phyloP scores from a whole-genome alignment of 2,797 vertebrate genomes.

The Artibeus jamaicensis region DNA sequence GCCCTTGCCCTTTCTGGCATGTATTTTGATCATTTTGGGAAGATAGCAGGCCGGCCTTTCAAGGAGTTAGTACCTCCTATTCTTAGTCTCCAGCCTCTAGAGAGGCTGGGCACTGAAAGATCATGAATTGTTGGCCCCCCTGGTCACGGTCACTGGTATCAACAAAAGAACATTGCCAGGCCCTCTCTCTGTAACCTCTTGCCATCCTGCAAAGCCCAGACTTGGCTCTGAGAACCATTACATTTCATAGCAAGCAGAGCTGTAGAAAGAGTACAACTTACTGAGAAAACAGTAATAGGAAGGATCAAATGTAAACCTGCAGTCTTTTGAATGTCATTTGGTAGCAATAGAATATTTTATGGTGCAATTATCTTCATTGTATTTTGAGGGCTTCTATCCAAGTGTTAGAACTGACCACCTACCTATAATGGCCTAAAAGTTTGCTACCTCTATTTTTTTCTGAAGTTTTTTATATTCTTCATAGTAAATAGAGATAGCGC shows the following conservation, averaged over 20 bases:
- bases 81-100: neutral
- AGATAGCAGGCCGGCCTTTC: neutral
- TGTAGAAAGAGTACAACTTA: neutral
- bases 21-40: neutral
- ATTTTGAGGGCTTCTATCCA: neutral
- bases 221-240: neutral
- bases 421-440: neutral
- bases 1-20: neutral
- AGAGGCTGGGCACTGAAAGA: neutral
- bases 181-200: neutral
- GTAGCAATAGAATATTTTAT: neutral
- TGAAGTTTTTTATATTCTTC: conserved; percentile 3
- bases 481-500: neutral
- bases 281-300: neutral
- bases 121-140: neutral
- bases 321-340: neutral
- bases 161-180: neutral
- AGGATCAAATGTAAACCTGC: neutral
- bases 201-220: neutral
- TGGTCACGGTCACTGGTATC: neutral
- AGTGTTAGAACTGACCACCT: neutral
- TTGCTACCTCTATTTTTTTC: neutral
- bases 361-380: neutral
- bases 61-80: neutral
- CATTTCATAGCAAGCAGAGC: neutral